These are phyloP conservation scores for Asteroscopus sphinx DNA, from an alignment of 2,888 invertebrate species.

Conservation along the genomic window DNA sequence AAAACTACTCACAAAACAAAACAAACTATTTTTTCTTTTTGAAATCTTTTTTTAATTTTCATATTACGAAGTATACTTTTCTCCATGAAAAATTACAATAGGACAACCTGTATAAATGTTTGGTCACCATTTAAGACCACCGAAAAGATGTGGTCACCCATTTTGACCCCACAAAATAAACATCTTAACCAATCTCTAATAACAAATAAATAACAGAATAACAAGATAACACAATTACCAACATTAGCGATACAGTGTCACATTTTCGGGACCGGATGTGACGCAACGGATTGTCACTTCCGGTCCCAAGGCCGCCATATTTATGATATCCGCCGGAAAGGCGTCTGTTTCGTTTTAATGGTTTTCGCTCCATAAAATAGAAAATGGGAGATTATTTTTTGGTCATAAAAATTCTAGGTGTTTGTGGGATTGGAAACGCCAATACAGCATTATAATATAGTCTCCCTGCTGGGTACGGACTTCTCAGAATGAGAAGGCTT, in stretches of 20 bases:
- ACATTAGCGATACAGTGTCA: conserved; percentile 28
- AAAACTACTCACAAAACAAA: no score
- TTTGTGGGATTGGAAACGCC: conserved; percentile 19
- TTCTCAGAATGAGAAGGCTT: no score
- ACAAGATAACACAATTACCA: conserved; percentile 66
- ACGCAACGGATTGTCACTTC: conserved; percentile 61
- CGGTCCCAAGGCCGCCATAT: conserved; percentile 55
- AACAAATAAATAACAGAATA: conserved; percentile 32
- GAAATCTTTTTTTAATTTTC: no score
- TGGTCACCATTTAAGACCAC: no score
- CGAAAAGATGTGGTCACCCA: no score
- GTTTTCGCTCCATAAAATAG: conserved; percentile 33
- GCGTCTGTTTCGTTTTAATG: conserved; percentile 28
- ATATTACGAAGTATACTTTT: no score
- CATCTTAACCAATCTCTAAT: conserved; percentile 12
- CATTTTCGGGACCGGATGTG: conserved; percentile 54
- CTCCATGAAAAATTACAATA: no score
- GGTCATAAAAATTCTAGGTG: conserved; percentile 5
- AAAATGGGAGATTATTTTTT: conserved; percentile 22
- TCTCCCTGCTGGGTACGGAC: no score
- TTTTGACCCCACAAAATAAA: conserved; percentile 4
- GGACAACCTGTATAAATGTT: no score
- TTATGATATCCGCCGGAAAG: conserved; percentile 37
- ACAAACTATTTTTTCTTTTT: no score
- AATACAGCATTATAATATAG: no score